phyloP scores from a whole-genome alignment of 2,888 invertebrate species.

The Clunio marinus region DNA sequence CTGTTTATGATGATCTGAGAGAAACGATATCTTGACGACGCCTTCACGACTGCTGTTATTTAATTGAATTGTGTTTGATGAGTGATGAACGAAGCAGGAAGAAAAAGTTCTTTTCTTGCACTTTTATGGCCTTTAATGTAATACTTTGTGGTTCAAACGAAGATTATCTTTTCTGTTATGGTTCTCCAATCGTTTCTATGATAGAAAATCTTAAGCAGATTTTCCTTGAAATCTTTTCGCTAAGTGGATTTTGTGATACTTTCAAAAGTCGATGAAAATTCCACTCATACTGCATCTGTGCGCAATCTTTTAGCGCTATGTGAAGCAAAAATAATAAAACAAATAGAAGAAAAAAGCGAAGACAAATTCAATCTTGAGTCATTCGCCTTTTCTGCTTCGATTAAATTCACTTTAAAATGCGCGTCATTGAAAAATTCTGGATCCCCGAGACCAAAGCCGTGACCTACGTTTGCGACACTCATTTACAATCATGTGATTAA shows the following conservation, averaged over 20 bases:
- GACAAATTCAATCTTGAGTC: background rate
- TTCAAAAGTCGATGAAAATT: background rate
- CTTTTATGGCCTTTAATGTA: background rate
- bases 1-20: background rate
- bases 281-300: background rate
- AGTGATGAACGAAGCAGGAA: background rate
- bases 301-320: background rate
- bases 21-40: background rate
- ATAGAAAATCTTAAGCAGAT: too few species aligned
- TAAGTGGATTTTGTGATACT: background rate
- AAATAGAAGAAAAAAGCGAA: background rate
- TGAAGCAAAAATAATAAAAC: too few species aligned
- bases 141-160: background rate
- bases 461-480: constrained; percentile 10
- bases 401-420: constrained; percentile 30
- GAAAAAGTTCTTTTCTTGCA: background rate
- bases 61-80: background rate
- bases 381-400: constrained; percentile 21
- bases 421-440: constrained; percentile 24
- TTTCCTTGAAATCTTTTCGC: background rate
- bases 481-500: constrained; percentile 33
- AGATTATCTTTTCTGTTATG: background rate
- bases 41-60: background rate
- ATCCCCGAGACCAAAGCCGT: background rate
- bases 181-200: background rate